Evolutionary conservation across 2,113 vertebrate genomes (phyloP).

Genomic region (Seriola rivoliana): DNA sequence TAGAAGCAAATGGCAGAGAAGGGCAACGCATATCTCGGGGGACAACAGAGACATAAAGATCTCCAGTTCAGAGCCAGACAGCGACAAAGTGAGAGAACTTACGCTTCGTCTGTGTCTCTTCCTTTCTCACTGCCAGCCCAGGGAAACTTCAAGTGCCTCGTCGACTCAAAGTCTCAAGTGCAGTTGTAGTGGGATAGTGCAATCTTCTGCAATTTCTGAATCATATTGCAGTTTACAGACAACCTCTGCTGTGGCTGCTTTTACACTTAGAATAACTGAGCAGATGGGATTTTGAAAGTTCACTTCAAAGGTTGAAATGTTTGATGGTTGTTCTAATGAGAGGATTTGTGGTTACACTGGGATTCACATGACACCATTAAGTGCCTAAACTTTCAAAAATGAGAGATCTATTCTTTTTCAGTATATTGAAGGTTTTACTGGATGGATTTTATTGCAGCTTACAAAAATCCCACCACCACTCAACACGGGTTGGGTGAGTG

Average conservation of each 20-base stretch:
- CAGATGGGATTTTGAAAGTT: conserved; percentile 60
- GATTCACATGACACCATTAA: conserved; percentile 35
- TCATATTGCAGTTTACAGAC: conserved; percentile 66
- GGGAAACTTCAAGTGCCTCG: conserved; percentile 55
- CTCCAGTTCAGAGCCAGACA: conserved; percentile 2
- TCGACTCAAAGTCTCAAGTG: conserved; percentile 60
- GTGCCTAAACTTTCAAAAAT: conserved; percentile 37
- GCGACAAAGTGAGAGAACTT: conserved; percentile 22
- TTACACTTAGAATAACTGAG: conserved; percentile 62
- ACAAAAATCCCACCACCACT: background rate
- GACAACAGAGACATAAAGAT: conserved; percentile 26
- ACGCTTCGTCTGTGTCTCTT: conserved; percentile 18
- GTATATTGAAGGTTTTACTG: background rate
- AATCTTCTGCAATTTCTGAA: conserved; percentile 76
- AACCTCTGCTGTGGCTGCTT: conserved; percentile 40
- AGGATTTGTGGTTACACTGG: conserved; percentile 40
- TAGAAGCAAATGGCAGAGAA: conserved; percentile 16
- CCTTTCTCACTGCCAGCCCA: conserved; percentile 40
- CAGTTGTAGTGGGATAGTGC: conserved; percentile 61
- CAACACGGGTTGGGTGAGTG: background rate
- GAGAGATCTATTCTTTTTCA: conserved; percentile 13
- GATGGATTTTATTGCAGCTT: conserved; percentile 10
- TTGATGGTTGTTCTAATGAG: conserved; percentile 70
- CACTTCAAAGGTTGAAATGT: conserved; percentile 67
- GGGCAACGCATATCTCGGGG: background rate